phyloP scores from a whole-genome alignment of 2,113 vertebrate genomes.

The Myrmecobius fasciatus region DNA sequence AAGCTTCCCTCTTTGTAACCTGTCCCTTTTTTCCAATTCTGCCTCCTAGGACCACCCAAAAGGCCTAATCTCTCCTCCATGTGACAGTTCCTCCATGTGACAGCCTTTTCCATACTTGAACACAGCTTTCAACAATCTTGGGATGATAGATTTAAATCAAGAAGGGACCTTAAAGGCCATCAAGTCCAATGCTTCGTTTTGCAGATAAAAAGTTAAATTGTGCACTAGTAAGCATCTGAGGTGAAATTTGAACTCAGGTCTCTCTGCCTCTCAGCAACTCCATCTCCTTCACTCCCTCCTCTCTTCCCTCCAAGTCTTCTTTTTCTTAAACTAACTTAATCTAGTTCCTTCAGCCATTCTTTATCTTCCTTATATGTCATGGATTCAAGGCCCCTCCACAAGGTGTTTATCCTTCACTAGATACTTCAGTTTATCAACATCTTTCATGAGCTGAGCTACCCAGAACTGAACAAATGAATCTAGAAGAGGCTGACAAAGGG shows the following conservation, averaged over 20 bases:
- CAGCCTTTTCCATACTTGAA: not conserved
- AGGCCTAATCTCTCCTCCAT: no score
- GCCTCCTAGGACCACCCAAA: not conserved
- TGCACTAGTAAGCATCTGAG: not conserved
- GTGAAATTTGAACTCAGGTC: not conserved
- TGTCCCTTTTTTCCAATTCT: not conserved
- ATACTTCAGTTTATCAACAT: not conserved
- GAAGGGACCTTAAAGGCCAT: not conserved
- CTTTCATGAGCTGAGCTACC: not conserved
- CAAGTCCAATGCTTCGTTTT: not conserved
- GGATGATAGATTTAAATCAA: not conserved
- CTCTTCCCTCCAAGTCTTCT: not conserved
- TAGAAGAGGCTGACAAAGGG: not conserved
- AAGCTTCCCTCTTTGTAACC: not conserved
- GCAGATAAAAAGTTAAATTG: not conserved
- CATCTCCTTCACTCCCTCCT: not conserved
- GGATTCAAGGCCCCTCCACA: not conserved
- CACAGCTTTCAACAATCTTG: not conserved
- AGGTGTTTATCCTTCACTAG: not conserved
- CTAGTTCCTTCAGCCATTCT: not conserved
- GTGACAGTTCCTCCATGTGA: no score
- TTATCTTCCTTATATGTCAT: not conserved
- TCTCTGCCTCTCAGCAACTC: not conserved
- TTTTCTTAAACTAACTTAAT: not conserved
- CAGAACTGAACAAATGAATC: not conserved